Evolutionary conservation across 2,888 invertebrate species (phyloP).

Genomic region (Ichneumon xanthorius): DNA sequence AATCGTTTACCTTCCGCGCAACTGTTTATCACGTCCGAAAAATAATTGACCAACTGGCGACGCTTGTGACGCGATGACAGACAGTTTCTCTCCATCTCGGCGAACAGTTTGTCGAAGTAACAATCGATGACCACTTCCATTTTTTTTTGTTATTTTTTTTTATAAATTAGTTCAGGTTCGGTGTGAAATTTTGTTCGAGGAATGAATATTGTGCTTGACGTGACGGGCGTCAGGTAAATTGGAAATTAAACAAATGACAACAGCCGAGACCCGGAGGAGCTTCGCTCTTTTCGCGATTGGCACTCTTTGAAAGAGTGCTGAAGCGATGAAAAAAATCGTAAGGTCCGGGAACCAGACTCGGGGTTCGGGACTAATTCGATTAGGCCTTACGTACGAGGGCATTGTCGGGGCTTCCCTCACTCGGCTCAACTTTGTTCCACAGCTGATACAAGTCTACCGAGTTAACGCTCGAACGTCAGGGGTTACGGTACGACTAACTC

Average conservation of each 20-base stretch:
- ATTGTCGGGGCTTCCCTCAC: constrained; percentile 75
- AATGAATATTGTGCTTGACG: constrained; percentile 26
- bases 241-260: constrained; percentile 33
- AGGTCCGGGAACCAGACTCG: constrained; percentile 35
- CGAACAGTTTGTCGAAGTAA: constrained; percentile 92
- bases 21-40: constrained; percentile 92
- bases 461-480: constrained; percentile 11
- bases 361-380: constrained; percentile 77
- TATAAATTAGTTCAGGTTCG: background rate
- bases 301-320: constrained; percentile 70
- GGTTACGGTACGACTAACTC: constrained; percentile 35
- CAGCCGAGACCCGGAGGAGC: constrained; percentile 18
- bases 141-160: constrained; percentile 16
- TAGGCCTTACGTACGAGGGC: constrained; percentile 75
- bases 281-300: constrained; percentile 65
- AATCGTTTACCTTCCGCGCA: constrained; percentile 87
- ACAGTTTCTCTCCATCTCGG: constrained; percentile 90
- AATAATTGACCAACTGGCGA: constrained; percentile 90
- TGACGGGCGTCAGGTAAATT: constrained; percentile 14
- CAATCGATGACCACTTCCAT: constrained; percentile 93
- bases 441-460: constrained; percentile 38
- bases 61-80: constrained; percentile 91
- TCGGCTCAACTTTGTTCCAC: constrained; percentile 47
- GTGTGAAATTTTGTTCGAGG: background rate
- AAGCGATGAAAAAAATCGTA: constrained; percentile 60